Evolutionary conservation across 2,113 vertebrate species (phyloP).

Genomic region (Charadrius vociferus): DNA sequence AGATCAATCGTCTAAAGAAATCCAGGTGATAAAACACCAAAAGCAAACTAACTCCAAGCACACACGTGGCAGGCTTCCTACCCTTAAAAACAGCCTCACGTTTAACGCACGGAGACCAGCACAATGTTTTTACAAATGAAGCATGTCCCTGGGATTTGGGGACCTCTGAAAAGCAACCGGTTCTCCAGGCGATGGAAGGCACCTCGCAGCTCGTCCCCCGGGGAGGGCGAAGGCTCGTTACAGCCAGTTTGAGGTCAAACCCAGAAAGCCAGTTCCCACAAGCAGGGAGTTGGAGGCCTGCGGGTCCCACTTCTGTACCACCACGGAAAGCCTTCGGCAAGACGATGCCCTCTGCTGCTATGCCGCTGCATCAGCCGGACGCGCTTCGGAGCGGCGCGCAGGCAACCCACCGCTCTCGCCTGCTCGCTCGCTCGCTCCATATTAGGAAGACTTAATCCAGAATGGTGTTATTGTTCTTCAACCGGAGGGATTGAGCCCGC

Average conservation of each 20-base stretch:
- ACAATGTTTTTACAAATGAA: background rate
- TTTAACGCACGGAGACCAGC: background rate
- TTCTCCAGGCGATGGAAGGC: background rate
- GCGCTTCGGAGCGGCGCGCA: background rate
- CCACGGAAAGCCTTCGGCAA: background rate
- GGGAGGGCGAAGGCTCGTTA: background rate
- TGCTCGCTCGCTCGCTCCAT: background rate
- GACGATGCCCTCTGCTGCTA: slow-evolving; percentile 63
- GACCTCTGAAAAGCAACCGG: background rate
- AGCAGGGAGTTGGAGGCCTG: background rate
- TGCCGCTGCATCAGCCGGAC: background rate
- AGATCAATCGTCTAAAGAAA: background rate
- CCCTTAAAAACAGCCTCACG: background rate
- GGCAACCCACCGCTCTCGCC: background rate
- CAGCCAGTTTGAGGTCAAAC: background rate
- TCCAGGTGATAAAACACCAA: background rate
- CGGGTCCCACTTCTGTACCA: background rate
- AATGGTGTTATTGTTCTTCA: slow-evolving; percentile 42
- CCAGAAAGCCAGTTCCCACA: background rate
- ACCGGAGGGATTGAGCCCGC: background rate
- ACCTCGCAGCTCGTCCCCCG: background rate
- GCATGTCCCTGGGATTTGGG: accelerated
- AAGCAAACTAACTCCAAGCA: background rate
- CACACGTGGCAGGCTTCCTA: background rate
- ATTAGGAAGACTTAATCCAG: slow-evolving; percentile 51